Conservation (phyloP, 2,797 vertebrate species). For the Pipistrellus pipistrellus region DNA sequence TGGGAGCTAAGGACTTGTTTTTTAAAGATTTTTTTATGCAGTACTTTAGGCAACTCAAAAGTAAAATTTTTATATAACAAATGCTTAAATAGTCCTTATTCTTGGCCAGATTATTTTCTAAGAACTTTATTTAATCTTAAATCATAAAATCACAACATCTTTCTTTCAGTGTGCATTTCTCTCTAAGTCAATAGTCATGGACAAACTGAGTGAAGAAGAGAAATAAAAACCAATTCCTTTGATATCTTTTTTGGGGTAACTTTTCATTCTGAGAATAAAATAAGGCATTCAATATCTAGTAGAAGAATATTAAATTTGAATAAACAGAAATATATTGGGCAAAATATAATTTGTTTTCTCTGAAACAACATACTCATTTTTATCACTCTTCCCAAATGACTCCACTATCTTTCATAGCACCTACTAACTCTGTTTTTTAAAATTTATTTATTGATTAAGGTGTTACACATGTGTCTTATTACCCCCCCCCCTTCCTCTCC, state of each 20-base stretch:
- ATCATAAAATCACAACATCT: background rate
- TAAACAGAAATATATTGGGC: background rate
- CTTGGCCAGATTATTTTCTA: conserved; percentile 1
- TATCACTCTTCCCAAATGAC: background rate
- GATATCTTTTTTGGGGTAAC: background rate
- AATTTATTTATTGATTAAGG: too few relatives aligned
- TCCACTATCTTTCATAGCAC: background rate
- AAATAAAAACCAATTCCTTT: background rate
- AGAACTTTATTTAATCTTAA: conserved; percentile 44
- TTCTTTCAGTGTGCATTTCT: background rate
- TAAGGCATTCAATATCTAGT: background rate
- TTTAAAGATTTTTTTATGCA: background rate
- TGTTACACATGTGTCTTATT: too few relatives aligned
- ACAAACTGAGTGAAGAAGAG: background rate
- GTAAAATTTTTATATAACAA: conserved; percentile 26
- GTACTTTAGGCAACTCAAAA: background rate
- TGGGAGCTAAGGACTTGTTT: background rate
- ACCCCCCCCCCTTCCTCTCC: too few relatives aligned
- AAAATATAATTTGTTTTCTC: background rate
- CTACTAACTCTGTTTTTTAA: background rate
- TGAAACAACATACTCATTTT: background rate
- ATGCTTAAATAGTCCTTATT: background rate
- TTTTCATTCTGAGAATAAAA: background rate
- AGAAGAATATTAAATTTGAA: conserved; percentile 5
- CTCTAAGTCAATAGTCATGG: background rate